A percentile compares a stretch with the other conserved stretches of the same genome.
These are phyloP conservation scores for Peromyscus eremicus DNA, from an alignment of 2,797 vertebrate species.

Conservation along the genomic window DNA sequence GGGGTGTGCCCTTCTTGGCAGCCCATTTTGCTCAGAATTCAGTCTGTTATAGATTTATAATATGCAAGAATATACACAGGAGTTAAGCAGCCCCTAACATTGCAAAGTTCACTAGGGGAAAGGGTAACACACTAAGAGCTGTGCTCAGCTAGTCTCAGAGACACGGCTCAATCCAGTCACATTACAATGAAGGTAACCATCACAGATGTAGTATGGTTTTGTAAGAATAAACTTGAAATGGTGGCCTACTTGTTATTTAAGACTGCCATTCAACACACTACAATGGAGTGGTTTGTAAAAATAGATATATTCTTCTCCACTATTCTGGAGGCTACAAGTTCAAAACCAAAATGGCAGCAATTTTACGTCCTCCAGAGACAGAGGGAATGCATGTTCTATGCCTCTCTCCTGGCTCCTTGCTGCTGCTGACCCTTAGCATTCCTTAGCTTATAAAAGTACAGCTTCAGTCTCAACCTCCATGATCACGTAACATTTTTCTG, in stretches of 20 bases:
- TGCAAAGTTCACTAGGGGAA: not conserved
- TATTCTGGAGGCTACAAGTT: not conserved
- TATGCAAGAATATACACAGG: not conserved
- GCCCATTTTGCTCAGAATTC: not conserved
- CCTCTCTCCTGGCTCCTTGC: not conserved
- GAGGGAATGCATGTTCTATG: too few relatives aligned
- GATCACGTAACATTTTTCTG: not conserved
- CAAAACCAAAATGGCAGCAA: not conserved
- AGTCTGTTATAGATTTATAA: not conserved
- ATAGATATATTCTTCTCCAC: not conserved
- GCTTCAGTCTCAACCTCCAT: not conserved
- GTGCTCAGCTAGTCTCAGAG: not conserved
- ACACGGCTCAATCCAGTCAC: not conserved
- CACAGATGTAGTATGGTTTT: not conserved
- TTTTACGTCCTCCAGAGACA: not conserved
- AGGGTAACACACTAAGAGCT: not conserved
- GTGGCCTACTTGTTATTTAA: not conserved
- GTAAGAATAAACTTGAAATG: not conserved
- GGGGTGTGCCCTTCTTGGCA: not conserved
- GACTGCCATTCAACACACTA: not conserved
- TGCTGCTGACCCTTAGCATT: not conserved
- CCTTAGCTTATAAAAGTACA: not conserved
- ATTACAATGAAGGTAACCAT: too few relatives aligned
- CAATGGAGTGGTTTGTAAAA: not conserved
- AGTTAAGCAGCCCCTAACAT: not conserved